These are phyloP conservation scores for Pyrrhia umbra DNA, from an alignment of 2,888 invertebrate genomes.

Conservation along the genomic window DNA sequence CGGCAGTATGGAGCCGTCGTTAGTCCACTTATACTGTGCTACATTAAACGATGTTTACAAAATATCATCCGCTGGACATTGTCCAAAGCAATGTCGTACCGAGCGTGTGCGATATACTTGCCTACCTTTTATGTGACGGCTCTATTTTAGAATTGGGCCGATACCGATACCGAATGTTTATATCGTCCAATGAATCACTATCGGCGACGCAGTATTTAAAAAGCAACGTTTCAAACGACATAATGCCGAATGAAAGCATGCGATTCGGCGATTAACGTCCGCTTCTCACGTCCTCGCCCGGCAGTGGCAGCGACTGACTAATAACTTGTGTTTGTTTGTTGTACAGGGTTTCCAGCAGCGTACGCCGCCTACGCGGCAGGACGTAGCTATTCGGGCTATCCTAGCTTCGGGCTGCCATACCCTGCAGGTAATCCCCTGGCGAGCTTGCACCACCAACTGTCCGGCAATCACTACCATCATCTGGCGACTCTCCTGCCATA, in stretches of 20 bases:
- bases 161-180: slow-evolving; percentile 74
- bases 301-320: slow-evolving; percentile 50
- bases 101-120: slow-evolving; percentile 77
- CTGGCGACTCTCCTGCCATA: slow-evolving; percentile 91
- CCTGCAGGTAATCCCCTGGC: slow-evolving; percentile 98
- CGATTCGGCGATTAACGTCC: slow-evolving; percentile 74
- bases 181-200: slow-evolving; percentile 71
- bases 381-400: slow-evolving; percentile 99
- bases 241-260: slow-evolving; percentile 75
- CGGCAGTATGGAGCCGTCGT: slow-evolving; percentile 73
- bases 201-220: slow-evolving; percentile 66
- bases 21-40: slow-evolving; percentile 78
- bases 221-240: slow-evolving; percentile 63
- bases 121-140: slow-evolving; percentile 83
- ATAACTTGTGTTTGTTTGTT: slow-evolving; percentile 80
- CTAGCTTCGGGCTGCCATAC: slow-evolving; percentile 99
- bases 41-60: slow-evolving; percentile 85
- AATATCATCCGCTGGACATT: slow-evolving; percentile 84
- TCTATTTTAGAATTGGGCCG: slow-evolving; percentile 84
- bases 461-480: slow-evolving; percentile 91
- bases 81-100: slow-evolving; percentile 85
- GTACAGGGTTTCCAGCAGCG: slow-evolving; percentile 97
- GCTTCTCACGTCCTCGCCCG: slow-evolving; percentile 64
- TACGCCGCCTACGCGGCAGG: slow-evolving; percentile 99
- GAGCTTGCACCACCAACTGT: slow-evolving; percentile 94